phyloP scores from a whole-genome alignment of 2,888 invertebrate species.

The Brachyopa scutellaris region DNA sequence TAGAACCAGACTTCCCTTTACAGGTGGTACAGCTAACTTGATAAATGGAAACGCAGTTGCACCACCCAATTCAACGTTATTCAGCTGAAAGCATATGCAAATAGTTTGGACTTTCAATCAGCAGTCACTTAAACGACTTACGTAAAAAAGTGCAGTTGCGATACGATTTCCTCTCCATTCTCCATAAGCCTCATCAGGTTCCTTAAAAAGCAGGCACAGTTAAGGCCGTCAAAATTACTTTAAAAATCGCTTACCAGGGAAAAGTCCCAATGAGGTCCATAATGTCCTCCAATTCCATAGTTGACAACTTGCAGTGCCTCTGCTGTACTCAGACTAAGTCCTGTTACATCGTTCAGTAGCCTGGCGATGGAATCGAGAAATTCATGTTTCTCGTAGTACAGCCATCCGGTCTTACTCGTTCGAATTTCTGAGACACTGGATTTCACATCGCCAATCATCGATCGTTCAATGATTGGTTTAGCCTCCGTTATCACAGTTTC shows the following conservation, averaged over 20 bases:
- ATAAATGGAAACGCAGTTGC: conserved; percentile 96
- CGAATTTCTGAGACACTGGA: conserved; percentile 43
- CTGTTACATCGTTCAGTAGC: conserved; percentile 74
- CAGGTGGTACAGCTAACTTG: conserved; percentile 91
- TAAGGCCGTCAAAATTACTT: not conserved
- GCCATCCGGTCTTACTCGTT: conserved; percentile 73
- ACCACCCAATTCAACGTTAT: conserved; percentile 87
- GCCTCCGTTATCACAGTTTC: conserved; percentile 52
- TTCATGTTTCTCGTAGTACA: conserved; percentile 28
- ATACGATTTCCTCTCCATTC: conserved; percentile 70
- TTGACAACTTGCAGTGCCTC: conserved; percentile 73
- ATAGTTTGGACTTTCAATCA: no score
- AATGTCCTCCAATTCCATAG: conserved; percentile 74
- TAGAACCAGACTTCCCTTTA: conserved; percentile 93
- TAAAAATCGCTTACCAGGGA: not conserved
- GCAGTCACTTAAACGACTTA: no score
- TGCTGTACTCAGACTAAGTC: conserved; percentile 69
- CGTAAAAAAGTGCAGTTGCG: conserved; percentile 74
- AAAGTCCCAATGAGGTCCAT: conserved; percentile 73
- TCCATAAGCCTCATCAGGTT: not conserved
- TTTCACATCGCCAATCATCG: conserved; percentile 59
- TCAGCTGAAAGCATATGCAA: conserved; percentile 74
- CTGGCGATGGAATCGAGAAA: conserved; percentile 63
- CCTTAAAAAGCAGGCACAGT: conserved; percentile 29
- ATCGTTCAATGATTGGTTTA: conserved; percentile 56